Evolutionary conservation across 2,888 invertebrate species (phyloP).

Genomic region (Agonum fuliginosum): DNA sequence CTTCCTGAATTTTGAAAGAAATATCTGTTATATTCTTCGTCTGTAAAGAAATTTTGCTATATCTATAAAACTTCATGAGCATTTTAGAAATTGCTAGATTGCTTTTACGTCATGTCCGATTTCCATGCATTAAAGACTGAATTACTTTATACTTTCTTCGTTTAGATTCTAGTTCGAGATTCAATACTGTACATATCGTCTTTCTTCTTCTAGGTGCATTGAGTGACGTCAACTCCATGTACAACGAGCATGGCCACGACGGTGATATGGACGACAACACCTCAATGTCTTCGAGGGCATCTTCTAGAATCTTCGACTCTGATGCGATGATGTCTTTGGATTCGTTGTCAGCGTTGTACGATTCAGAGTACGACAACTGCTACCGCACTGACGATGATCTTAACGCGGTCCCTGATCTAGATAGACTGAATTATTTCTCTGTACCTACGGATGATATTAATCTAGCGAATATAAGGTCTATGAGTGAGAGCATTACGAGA

Average conservation of each 20-base stretch:
- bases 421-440: conserved; percentile 72
- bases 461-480: conserved; percentile 83
- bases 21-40: too few relatives aligned
- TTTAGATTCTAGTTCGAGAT: too few relatives aligned
- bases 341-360: conserved; percentile 89
- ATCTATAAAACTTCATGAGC: too few relatives aligned
- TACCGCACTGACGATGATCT: conserved; percentile 74
- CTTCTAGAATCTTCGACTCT: conserved; percentile 86
- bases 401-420: conserved; percentile 72
- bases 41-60: too few relatives aligned
- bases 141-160: too few relatives aligned
- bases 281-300: conserved; percentile 88
- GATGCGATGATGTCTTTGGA: conserved; percentile 86
- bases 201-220: conserved; percentile 83
- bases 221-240: conserved; percentile 90
- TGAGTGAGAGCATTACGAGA: conserved; percentile 85
- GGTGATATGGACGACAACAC: conserved; percentile 81
- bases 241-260: conserved; percentile 75
- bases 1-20: too few relatives aligned
- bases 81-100: too few relatives aligned
- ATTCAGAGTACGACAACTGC: conserved; percentile 83
- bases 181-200: too few relatives aligned
- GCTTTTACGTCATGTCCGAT: too few relatives aligned
- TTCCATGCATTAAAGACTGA: too few relatives aligned
- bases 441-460: conserved; percentile 77